Evolutionary conservation across 2,797 vertebrate genomes (phyloP).

Genomic region (Epinephelus coioides): DNA sequence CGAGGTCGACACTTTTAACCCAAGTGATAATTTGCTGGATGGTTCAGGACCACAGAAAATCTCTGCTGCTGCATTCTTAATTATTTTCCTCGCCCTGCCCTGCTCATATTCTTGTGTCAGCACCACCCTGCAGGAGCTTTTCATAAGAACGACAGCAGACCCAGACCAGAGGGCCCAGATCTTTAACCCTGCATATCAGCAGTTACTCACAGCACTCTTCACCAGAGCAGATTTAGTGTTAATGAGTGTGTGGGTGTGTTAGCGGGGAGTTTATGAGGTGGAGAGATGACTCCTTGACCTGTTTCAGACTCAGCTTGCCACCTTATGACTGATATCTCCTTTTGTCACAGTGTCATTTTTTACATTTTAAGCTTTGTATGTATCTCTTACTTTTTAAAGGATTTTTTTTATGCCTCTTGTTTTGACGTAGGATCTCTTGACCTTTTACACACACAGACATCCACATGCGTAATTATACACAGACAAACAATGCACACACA

Average conservation of each 20-base stretch:
- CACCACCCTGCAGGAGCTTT: constrained; percentile 63
- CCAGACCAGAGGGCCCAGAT: constrained; percentile 23
- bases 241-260: background rate
- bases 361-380: background rate
- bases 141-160: constrained; percentile 57
- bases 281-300: background rate
- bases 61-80: constrained; percentile 20
- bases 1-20: background rate
- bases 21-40: constrained; percentile 18
- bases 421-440: background rate
- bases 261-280: background rate
- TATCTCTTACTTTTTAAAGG: background rate
- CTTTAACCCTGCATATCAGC: constrained; percentile 63
- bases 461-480: background rate
- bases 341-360: background rate
- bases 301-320: constrained; percentile 10
- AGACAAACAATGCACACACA: background rate
- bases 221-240: constrained; percentile 19
- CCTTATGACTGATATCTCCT: background rate
- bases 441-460: background rate
- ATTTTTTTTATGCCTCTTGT: background rate
- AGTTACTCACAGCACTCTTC: constrained; percentile 29
- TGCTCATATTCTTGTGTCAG: constrained; percentile 58
- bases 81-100: background rate
- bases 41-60: background rate